These are phyloP conservation scores for Dinocampus coccinellae DNA, from an alignment of 2,888 invertebrate genomes.

Conservation along the genomic window DNA sequence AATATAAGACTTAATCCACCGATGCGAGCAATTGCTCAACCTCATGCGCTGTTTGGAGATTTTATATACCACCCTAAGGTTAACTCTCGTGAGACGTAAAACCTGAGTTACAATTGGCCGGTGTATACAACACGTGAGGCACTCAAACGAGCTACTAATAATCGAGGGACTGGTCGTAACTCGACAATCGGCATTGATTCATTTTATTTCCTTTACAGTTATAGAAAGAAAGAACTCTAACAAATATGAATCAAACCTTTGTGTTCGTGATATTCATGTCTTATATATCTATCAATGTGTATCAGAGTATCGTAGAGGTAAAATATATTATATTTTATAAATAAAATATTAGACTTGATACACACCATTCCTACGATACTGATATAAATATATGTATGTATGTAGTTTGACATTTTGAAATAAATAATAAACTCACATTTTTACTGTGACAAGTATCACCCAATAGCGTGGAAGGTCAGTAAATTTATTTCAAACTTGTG, in stretches of 20 bases:
- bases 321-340: too few relatives aligned
- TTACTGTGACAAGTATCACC: background rate
- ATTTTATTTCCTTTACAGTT: slow-evolving; percentile 20
- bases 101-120: slow-evolving; percentile 28
- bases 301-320: too few relatives aligned
- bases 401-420: too few relatives aligned
- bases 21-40: slow-evolving; percentile 2
- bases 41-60: slow-evolving; percentile 11
- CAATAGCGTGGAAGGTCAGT: background rate
- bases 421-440: slow-evolving; percentile 22
- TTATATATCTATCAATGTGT: background rate
- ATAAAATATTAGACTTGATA: too few relatives aligned
- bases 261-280: background rate
- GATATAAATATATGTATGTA: background rate
- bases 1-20: slow-evolving; percentile 29
- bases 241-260: background rate
- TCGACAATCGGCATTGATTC: slow-evolving; percentile 24
- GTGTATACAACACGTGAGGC: slow-evolving; percentile 24
- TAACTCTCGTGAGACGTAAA: slow-evolving; percentile 30
- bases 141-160: slow-evolving; percentile 35
- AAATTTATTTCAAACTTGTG: slow-evolving; percentile 17
- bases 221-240: background rate
- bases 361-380: too few relatives aligned
- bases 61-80: slow-evolving; percentile 28
- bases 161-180: slow-evolving; percentile 32